These are phyloP conservation scores for Lathamus discolor DNA, from an alignment of 2,113 vertebrate genomes.

Conservation along the genomic window DNA sequence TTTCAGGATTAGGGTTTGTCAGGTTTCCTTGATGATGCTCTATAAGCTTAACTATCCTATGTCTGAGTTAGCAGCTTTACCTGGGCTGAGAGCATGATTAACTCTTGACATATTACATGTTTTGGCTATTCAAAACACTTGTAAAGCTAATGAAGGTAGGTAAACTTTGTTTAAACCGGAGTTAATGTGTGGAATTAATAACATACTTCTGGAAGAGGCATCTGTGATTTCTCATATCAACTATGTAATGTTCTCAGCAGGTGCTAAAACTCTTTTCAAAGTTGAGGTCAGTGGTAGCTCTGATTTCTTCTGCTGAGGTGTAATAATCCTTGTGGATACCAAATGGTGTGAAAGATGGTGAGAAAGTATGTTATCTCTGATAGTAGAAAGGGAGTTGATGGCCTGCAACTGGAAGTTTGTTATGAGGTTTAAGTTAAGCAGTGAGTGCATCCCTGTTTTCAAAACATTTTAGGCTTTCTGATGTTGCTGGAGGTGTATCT, in stretches of 20 bases:
- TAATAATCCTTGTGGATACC: accelerated
- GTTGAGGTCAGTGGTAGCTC: not conserved
- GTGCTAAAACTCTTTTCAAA: not conserved
- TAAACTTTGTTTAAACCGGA: not conserved
- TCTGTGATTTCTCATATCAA: not conserved
- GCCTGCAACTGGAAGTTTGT: not conserved
- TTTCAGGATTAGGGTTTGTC: not conserved
- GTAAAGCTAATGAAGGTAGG: not conserved
- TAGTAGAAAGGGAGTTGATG: not conserved
- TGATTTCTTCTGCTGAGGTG: not conserved
- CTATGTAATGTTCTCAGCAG: not conserved
- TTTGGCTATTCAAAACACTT: not conserved
- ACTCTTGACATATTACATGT: not conserved
- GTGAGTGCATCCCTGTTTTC: not conserved
- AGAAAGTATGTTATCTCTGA: not conserved
- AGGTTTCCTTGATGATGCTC: not conserved
- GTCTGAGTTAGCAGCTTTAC: not conserved
- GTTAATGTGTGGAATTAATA: not conserved
- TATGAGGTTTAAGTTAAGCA: not conserved
- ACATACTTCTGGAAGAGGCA: not conserved
- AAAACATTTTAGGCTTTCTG: conserved; percentile 29
- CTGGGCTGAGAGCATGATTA: not conserved
- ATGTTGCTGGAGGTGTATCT: conserved; percentile 11
- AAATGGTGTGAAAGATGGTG: not conserved
- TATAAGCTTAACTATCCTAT: not conserved